These are phyloP conservation scores for Anguilla pacifica DNA, from an alignment of 2,797 vertebrate species.

Conservation along the genomic window DNA sequence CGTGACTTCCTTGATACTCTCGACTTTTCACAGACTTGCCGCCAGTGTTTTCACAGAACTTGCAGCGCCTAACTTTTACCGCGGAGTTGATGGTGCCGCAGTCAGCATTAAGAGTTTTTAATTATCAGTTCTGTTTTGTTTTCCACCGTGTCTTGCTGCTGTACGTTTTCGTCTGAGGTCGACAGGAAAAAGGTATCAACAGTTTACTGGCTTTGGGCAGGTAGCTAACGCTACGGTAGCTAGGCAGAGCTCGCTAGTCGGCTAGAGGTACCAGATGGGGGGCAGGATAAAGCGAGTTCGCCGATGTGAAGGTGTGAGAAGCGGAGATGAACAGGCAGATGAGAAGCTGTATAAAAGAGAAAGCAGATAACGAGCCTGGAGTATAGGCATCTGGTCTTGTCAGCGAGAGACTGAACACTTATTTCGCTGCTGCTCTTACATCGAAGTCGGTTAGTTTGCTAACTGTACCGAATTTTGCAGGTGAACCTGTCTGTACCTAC, in stretches of 20 bases:
- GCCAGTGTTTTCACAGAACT: not conserved
- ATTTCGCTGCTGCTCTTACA: not conserved
- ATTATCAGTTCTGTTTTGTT: not conserved
- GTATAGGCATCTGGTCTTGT: not conserved
- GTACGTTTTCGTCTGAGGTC: not conserved
- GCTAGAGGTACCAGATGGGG: not conserved
- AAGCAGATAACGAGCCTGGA: not conserved
- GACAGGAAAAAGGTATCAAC: not conserved
- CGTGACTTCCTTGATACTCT: conserved; percentile 21
- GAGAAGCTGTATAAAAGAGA: conserved; percentile 5
- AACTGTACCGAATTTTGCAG: not conserved
- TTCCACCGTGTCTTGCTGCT: not conserved
- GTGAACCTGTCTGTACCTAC: not conserved
- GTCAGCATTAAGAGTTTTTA: not conserved
- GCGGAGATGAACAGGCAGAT: not conserved
- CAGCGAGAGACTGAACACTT: not conserved
- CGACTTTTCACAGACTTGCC: conserved; percentile 15
- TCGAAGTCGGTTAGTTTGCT: not conserved
- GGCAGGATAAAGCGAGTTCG: not conserved
- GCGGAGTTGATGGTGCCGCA: not conserved
- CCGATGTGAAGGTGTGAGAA: conserved; percentile 17
- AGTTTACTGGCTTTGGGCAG: not conserved
- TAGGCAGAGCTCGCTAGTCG: not conserved
- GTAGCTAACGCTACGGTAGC: not conserved
- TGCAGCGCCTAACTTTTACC: not conserved